Evolutionary conservation across 2,113 vertebrate genomes (phyloP), one percentile per base, ranked within the genome.

Genomic region (Symphodus melops): DNA sequence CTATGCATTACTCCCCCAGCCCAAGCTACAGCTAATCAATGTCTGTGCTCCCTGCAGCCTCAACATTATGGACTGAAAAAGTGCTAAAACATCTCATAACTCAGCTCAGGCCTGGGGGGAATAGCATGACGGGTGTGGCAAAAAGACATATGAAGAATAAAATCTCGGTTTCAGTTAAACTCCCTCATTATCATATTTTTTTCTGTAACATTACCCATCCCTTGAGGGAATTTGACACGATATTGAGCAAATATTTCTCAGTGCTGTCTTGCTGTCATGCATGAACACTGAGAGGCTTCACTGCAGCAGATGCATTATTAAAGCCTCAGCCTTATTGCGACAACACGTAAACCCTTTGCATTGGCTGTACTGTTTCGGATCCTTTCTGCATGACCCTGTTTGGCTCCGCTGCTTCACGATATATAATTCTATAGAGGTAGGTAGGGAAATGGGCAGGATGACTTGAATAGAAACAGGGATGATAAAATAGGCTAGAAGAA

Each of bases 251-350:
- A 74, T 66, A 58, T 5, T 37, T 49, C 61, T 7, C 8, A 23
- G 70, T 78, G 44, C 44, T 39, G 70, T 57, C 48, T 72, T 9
- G 39, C 51, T 65, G 58, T 68, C 72, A 9, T 51, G 42, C 36
- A 57, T 41, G 21, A 80, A 67, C 62, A 68, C 0, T 1, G 21
- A 70, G 58, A 68, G 52, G 41, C 56, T 59, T 67, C 62, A 58
- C 70, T 62, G 62, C 42, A 68, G 72, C 53, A 5, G 62, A 82
- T 91, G 69, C 81, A 91, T 88, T 86, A 87, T 87, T 89, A 74
- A 89, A 82, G 66, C 21, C 36, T 37, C 39, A 54, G 57, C 79
- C 72, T 81, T 85, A 65, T 82, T 88, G 68, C 25, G 25, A 25
- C 25, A 25, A 25, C 25, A 4, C 25, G 25, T 25, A 25, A 25